These are phyloP conservation scores for Neodiprion lecontei DNA, from an alignment of 1,140 invertebrate species.

Conservation along the genomic window DNA sequence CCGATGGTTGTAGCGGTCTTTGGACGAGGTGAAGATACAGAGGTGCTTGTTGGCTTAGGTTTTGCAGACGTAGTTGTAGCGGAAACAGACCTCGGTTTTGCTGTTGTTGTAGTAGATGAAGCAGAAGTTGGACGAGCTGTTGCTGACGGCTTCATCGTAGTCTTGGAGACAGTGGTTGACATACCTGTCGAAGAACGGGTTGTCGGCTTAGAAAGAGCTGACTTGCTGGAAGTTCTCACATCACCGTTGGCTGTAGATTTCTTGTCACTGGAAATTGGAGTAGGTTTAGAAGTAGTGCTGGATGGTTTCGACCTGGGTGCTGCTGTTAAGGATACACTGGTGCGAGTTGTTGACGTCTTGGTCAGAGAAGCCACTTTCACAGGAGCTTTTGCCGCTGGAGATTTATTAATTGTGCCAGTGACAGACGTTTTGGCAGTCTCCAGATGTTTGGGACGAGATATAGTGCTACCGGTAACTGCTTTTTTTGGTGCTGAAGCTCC, in stretches of 20 bases:
- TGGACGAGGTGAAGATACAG: conserved; percentile 35
- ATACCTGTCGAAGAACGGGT: conserved; percentile 25
- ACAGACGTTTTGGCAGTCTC: conserved; percentile 27
- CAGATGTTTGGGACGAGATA: conserved; percentile 27
- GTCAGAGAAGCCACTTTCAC: conserved; percentile 33
- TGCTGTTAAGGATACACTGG: conserved; percentile 19
- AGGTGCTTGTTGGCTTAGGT: conserved; percentile 16
- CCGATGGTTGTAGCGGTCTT: conserved; percentile 43
- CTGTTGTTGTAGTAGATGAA: conserved; percentile 24
- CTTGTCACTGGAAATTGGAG: conserved; percentile 43
- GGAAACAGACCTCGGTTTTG: conserved; percentile 30
- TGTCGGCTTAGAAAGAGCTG: conserved; percentile 31
- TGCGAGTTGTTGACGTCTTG: conserved; percentile 16
- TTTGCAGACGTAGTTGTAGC: not conserved
- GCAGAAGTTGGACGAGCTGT: conserved; percentile 14
- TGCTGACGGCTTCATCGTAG: conserved; percentile 37
- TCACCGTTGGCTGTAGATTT: conserved; percentile 65
- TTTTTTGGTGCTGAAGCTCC: conserved; percentile 41
- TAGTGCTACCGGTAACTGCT: conserved; percentile 24
- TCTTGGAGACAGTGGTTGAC: conserved; percentile 24
- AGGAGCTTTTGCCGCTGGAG: conserved; percentile 30
- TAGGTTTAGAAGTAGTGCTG: conserved; percentile 14
- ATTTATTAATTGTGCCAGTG: conserved; percentile 24
- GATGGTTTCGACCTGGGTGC: conserved; percentile 46
- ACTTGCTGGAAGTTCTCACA: conserved; percentile 48